Base-by-base conservation (phyloP, 2,797 vertebrate genomes). In the Manis pentadactyla region DNA sequence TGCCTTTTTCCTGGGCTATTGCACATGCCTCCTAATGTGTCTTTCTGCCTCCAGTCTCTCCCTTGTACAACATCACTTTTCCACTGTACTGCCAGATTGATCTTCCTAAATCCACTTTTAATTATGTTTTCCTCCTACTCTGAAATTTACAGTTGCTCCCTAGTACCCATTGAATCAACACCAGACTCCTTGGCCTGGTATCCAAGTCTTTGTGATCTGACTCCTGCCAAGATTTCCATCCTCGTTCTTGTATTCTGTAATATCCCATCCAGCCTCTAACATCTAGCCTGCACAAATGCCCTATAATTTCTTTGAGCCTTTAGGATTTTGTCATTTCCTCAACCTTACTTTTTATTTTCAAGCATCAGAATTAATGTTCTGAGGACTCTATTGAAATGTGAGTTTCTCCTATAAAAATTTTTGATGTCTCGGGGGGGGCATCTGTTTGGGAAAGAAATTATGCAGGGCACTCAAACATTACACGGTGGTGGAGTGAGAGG, bases 301-400 rank as follows among this genome's bases (percentile, higher is more conserved):
- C 29, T 51, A 8, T 46, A 46, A 4, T 84, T 95, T 73, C 18
- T 89, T 49, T 71, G 29, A 87, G 11, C 18, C 34, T 94, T 95
- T 57, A 51, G 17, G 57, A 73, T 69, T 78, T 69, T 93, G 34
- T 53, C 71, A 85, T 81, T 96, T 75, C 11, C 0, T 85, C 39
- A 82, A 89, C 19, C 25, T 96, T 94, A 69, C 21, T 53, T 94
- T 87, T 94, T 90, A 19, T 90, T 93, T 94, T 75, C 31, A 94
- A 59, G 79, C 8, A 46, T 87, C n/a, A 84, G 53, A 59, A 75
- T 68, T n/a, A 91, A 2, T 86, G 46, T 69, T 93, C 92, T 84
- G 53, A 94, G 51, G 79, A 92, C 23, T n/a, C 25, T 34, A 64
- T 77, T 86, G 61, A 71, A 94, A 78, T 97, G 68, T 5, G 31